These are phyloP conservation scores for Drosophila simulans DNA, from an alignment of 1,140 invertebrate species.

Conservation along the genomic window DNA sequence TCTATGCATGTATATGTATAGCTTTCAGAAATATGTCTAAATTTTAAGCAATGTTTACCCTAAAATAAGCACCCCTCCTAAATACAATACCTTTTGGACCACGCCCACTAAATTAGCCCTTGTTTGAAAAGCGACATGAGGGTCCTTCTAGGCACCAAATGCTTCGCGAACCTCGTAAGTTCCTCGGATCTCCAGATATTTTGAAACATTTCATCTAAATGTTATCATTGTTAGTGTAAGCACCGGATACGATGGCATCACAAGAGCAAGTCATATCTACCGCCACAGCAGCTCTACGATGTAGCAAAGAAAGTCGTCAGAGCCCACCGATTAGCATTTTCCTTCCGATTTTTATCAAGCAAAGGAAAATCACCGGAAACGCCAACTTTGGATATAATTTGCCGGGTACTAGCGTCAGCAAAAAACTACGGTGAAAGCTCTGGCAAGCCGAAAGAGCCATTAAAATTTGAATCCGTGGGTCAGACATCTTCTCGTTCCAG, in stretches of 20 bases:
- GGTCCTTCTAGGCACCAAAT: conserved; percentile 8
- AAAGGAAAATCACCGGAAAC: not conserved
- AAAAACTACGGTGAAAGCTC: not conserved
- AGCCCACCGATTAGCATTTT: not conserved
- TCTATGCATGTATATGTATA: no score
- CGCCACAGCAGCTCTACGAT: not conserved
- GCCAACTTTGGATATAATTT: conserved; percentile 3
- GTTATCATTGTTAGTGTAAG: not conserved
- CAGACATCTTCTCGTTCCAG: not conserved
- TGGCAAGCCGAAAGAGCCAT: not conserved
- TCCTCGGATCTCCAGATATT: fast-evolving
- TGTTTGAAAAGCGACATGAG: conserved; percentile 9
- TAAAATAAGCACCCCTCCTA: not conserved
- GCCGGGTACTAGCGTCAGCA: not conserved
- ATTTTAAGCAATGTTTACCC: not conserved
- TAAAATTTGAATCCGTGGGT: not conserved
- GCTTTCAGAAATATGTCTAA: conserved; percentile 14
- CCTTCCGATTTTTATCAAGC: no score
- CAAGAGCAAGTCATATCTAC: not conserved
- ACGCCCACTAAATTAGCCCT: conserved; percentile 1
- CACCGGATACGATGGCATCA: conserved; percentile 1
- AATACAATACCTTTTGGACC: conserved; percentile 7
- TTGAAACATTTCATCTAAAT: not conserved
- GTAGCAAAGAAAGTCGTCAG: not conserved
- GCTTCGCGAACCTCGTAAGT: conserved; percentile 15